Percentiles rank a stretch among this genome's conserved stretches.
Conservation (phyloP, 1,140 invertebrate species). For the Alviniconcha marisindica region DNA sequence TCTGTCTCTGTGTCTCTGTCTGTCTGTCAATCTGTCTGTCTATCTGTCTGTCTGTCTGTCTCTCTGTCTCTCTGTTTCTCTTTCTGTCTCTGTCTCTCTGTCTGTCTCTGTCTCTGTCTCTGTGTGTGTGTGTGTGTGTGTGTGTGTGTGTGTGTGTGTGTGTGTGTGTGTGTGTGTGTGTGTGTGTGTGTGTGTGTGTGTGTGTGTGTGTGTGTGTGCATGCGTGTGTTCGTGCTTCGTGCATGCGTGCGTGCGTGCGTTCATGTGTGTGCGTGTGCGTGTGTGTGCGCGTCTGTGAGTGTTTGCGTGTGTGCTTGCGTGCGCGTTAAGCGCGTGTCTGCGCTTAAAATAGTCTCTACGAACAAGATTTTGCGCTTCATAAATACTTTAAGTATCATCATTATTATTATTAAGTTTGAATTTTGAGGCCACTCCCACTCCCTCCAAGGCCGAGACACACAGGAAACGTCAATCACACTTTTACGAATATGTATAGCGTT, state of each 20-base stretch:
- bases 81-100: neutral
- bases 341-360: no score
- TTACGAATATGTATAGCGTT: no score
- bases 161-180: conserved; percentile 11
- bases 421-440: no score
- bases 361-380: no score
- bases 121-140: neutral
- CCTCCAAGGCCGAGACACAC: no score
- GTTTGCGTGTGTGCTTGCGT: no score
- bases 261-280: neutral
- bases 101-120: neutral
- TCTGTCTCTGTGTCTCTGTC: neutral
- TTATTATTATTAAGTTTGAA: no score
- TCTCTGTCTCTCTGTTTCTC: neutral
- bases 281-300: neutral
- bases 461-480: no score
- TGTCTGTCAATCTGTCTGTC: neutral
- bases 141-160: conserved; percentile 13
- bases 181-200: neutral
- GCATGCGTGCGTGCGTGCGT: no score
- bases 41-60: neutral
- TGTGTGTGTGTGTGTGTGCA: neutral
- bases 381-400: no score
- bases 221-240: neutral
- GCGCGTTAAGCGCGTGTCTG: no score